Percentiles rank a stretch among this genome's conserved stretches.
Conservation (phyloP, 1,140 invertebrate genomes). For the Eriosoma lanigerum region DNA sequence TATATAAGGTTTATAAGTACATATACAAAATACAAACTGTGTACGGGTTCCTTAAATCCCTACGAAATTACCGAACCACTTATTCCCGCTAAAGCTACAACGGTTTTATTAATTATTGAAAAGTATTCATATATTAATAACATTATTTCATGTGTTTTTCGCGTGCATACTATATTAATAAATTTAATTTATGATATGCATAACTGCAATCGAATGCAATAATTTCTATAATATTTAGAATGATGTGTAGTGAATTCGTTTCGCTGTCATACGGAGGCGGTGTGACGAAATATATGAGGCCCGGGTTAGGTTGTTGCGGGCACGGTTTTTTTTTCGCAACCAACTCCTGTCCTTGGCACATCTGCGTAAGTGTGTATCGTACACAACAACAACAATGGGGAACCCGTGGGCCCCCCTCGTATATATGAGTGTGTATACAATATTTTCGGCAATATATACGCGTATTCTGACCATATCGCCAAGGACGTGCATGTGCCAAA, state of each 20-base stretch:
- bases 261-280: constrained; percentile 17
- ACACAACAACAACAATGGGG: constrained; percentile 37
- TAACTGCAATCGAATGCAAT: not conserved
- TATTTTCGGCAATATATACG: constrained; percentile 36
- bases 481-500: constrained; percentile 46
- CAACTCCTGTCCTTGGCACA: constrained; percentile 41
- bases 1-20: no score
- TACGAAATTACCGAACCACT: no score
- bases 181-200: no score
- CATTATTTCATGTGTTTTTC: no score
- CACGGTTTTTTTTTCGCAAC: constrained; percentile 43
- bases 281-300: constrained; percentile 48
- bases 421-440: not conserved
- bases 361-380: constrained; percentile 16
- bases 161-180: no score
- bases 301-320: constrained; percentile 29
- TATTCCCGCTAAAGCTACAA: no score
- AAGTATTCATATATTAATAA: no score
- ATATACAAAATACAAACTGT: no score
- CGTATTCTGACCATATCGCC: not conserved
- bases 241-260: constrained; percentile 22
- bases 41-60: no score
- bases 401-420: constrained; percentile 30
- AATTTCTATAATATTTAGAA: not conserved
- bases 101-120: no score